Evolutionary conservation across 2,888 invertebrate genomes (phyloP), one percentile per base, ranked within the genome.

Genomic region (Syrista parreyssii): DNA sequence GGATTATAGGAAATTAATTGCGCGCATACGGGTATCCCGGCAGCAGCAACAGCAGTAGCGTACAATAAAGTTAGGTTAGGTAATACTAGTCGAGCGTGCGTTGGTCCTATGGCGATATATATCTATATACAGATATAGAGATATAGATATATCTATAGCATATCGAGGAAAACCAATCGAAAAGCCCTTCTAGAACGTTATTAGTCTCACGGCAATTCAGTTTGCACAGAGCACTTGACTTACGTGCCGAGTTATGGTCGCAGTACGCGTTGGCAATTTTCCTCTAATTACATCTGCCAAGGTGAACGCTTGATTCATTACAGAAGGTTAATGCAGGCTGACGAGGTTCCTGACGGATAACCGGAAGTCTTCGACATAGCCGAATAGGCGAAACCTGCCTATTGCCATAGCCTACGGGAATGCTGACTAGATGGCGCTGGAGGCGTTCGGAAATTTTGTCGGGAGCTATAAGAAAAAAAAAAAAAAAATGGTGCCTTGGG

Each of bases 1-100:
- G 89, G 88, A 90, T 90, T 89, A 90, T 89, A 86, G 82, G 76
- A 84, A 90, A 90, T 90, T 89, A 90, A 90, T 90, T 86, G 86
- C 85, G 83, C 32, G 32, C 69, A 23, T 84, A 79, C 75, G 76
- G 76, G 34, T 73, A 36, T 74, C 34, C 40, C 71, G 68, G 68
- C 68, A 71, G 74, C 74, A 36, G 74, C 72, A 68, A 76, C 74
- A 36, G 72, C 31, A 68, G 34, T 35, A 79, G 81, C 82, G 83
- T 86, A 85, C 85, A 87, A 83, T 86, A 88, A 86, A 84, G 83
- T 80, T 76, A 71, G 84, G 81, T 82, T 79, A 81, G 80, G 83
- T 86, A 85, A 84, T 83, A 79, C 78, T 36, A 74, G 75, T 55
- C 79, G 76, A 82, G 81, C 83, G 80, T 81, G 79, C 83, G 82